phyloP scores from a whole-genome alignment of 2,113 vertebrate species.

The Nanger granti region DNA sequence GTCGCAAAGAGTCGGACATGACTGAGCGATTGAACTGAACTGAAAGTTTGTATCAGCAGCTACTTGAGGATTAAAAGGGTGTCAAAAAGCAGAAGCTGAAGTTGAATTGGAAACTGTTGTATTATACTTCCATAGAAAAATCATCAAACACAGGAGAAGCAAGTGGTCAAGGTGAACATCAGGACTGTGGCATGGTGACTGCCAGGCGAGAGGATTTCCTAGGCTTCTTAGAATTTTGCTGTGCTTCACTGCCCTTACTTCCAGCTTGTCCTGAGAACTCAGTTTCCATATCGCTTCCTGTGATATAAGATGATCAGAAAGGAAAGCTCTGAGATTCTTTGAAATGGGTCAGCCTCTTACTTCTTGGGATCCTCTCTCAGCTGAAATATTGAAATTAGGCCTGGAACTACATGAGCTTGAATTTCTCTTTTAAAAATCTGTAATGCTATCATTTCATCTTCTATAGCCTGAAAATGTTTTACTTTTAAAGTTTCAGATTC shows the following conservation, averaged over 20 bases:
- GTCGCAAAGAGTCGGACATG: too few species aligned
- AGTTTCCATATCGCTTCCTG: background rate
- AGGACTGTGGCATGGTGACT: background rate
- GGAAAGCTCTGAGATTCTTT: rapidly evolving
- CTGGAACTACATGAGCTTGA: background rate
- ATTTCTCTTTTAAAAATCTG: background rate
- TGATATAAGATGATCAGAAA: background rate
- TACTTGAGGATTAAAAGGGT: background rate
- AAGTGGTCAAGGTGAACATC: background rate
- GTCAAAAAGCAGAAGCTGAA: background rate
- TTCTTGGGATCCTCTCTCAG: background rate
- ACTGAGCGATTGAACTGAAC: too few species aligned
- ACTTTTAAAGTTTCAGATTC: background rate
- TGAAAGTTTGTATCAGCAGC: background rate
- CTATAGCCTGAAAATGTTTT: background rate
- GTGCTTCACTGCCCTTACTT: background rate
- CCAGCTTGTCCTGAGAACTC: background rate
- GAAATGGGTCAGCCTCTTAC: background rate
- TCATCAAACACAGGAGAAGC: background rate
- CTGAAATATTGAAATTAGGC: background rate
- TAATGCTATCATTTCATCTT: background rate
- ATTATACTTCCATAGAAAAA: background rate
- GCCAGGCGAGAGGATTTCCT: background rate
- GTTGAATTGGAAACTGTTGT: background rate
- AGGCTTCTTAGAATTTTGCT: background rate